Evolutionary conservation across 2,888 invertebrate species (phyloP).

Genomic region (Epinotia bilunana): DNA sequence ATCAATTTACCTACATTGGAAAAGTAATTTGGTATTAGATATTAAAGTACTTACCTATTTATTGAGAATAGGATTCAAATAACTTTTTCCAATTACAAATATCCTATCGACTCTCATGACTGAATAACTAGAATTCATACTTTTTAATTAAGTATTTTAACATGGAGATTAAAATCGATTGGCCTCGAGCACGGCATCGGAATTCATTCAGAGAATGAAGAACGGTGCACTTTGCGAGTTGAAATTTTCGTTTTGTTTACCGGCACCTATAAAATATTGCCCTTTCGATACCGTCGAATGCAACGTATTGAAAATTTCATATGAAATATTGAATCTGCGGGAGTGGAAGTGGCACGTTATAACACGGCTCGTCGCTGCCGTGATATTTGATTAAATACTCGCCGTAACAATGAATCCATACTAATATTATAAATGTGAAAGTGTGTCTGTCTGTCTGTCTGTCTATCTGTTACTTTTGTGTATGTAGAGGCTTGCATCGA

Average conservation of each 20-base stretch:
- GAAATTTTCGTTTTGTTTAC: constrained; percentile 52
- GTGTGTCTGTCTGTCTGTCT: too few relatives aligned
- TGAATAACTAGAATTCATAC: constrained; percentile 14
- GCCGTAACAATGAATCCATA: constrained; percentile 48
- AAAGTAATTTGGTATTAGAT: background rate
- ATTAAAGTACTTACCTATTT: background rate
- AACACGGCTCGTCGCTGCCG: constrained; percentile 49
- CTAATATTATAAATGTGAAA: too few relatives aligned
- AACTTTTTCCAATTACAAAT: constrained; percentile 9
- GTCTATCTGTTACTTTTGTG: too few relatives aligned
- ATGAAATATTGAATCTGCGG: constrained; percentile 68
- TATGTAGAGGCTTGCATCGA: background rate
- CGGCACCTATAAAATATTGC: constrained; percentile 57
- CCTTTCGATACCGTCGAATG: constrained; percentile 62
- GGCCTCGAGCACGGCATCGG: constrained; percentile 21
- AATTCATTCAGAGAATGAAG: constrained; percentile 24
- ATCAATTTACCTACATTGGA: background rate
- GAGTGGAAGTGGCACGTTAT: constrained; percentile 45
- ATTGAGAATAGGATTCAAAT: constrained; percentile 2
- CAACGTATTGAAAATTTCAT: constrained; percentile 73
- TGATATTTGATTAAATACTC: constrained; percentile 45
- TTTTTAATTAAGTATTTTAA: constrained; percentile 31
- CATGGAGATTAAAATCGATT: constrained; percentile 24
- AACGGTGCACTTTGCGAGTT: constrained; percentile 38
- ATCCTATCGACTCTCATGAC: background rate